Evolutionary conservation across 64 coral and sea anemone genomes (phyloP).

Genomic region (Cladopsammia gracilis): DNA sequence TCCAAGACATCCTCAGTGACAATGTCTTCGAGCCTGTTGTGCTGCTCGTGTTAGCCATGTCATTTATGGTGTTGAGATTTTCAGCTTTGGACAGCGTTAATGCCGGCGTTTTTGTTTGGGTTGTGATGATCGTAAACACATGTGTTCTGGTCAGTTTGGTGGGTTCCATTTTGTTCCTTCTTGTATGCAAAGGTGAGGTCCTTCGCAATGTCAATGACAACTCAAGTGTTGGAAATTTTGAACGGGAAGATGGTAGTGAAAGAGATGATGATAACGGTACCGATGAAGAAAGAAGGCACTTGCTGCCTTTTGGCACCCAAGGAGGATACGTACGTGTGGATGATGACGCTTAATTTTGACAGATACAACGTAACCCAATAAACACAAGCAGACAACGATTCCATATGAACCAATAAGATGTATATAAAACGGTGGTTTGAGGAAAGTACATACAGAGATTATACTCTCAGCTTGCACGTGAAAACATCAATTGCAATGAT

Average conservation of each 20-base stretch:
- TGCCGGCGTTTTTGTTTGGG: background rate
- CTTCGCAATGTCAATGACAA: background rate
- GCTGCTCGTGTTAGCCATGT: background rate
- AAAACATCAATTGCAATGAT: no score
- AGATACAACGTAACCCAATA: no score
- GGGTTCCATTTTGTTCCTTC: background rate
- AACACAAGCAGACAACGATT: no score
- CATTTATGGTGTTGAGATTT: background rate
- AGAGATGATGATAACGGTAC: background rate
- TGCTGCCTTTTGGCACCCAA: background rate
- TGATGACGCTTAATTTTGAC: no score
- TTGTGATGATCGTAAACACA: background rate
- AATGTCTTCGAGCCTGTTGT: background rate
- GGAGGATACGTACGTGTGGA: background rate
- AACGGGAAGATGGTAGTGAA: background rate
- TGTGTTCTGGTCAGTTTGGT: slow-evolving; percentile 15
- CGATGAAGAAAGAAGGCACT: background rate
- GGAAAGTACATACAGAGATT: no score
- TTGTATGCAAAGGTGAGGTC: background rate
- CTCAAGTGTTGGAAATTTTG: background rate
- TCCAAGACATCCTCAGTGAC: slow-evolving; percentile 18
- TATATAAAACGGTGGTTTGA: no score
- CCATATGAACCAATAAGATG: no score
- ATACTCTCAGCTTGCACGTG: no score
- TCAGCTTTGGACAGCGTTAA: background rate